phyloP scores from a whole-genome alignment of 2,797 vertebrate genomes.

The Pseudomugil gertrudae region DNA sequence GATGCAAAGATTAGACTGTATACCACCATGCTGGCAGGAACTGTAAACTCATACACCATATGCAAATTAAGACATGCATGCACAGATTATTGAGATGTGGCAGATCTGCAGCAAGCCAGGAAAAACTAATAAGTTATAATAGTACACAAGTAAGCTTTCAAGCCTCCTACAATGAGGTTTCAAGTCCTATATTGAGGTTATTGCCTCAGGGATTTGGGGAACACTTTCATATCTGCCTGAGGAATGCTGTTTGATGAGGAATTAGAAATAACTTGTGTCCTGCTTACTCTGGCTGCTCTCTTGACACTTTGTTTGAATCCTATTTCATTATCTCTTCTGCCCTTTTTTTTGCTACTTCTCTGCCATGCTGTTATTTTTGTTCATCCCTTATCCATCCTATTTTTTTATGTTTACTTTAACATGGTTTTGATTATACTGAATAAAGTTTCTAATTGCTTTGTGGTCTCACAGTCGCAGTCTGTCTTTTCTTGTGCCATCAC shows the following conservation, averaged over 20 bases:
- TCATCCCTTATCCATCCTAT: background rate
- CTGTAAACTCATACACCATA: slow-evolving; percentile 34
- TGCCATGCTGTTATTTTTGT: background rate
- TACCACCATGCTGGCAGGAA: slow-evolving; percentile 22
- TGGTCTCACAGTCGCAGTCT: slow-evolving; percentile 1
- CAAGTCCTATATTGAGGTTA: slow-evolving; percentile 38
- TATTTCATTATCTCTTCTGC: background rate
- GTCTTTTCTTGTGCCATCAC: slow-evolving; percentile 27
- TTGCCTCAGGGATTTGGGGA: slow-evolving; percentile 31
- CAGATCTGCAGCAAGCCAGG: slow-evolving; percentile 26
- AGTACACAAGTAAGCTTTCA: slow-evolving; percentile 27
- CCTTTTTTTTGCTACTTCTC: background rate
- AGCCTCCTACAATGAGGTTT: slow-evolving; percentile 16
- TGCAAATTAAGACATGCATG: slow-evolving; percentile 41
- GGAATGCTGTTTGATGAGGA: slow-evolving; percentile 28
- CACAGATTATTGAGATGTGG: slow-evolving; percentile 26
- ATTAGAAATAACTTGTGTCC: slow-evolving; percentile 29
- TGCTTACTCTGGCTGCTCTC: background rate
- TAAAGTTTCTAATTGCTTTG: slow-evolving; percentile 4
- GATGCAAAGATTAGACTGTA: slow-evolving; percentile 49
- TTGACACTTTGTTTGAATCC: background rate
- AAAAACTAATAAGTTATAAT: slow-evolving; percentile 36
- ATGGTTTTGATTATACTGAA: background rate
- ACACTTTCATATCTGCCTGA: slow-evolving; percentile 25
- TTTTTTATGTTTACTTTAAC: background rate